phyloP scores from a whole-genome alignment of 2,888 invertebrate genomes.

The Petrolisthes cinctipes region DNA sequence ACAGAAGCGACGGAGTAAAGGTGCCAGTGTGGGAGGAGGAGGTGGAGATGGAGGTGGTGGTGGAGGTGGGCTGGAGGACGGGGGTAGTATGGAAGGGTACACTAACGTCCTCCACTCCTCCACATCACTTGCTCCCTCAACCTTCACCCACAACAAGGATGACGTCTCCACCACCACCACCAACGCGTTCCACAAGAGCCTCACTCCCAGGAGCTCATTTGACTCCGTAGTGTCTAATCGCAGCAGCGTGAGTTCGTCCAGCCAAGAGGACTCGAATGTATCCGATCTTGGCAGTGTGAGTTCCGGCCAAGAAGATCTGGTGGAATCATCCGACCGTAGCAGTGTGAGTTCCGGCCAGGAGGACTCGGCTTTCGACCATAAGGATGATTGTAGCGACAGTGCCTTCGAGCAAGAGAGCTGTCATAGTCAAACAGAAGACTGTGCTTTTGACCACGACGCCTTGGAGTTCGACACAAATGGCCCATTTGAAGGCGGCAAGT shows the following conservation, averaged over 20 bases:
- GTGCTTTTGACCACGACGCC: neutral
- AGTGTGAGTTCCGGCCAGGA: neutral
- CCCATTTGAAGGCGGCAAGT: too few relatives aligned
- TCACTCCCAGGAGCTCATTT: neutral
- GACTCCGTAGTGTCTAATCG: neutral
- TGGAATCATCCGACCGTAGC: neutral
- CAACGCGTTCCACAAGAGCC: neutral
- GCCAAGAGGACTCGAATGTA: neutral
- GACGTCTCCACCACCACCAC: neutral
- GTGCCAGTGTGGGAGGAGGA: neutral
- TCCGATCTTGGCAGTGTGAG: neutral
- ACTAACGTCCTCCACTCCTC: neutral
- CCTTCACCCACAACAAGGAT: neutral
- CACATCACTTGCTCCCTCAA: neutral
- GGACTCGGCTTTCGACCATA: neutral
- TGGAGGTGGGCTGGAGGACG: too few relatives aligned
- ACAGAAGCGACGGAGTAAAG: neutral
- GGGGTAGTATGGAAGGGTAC: neutral
- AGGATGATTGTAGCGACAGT: neutral
- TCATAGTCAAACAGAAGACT: neutral
- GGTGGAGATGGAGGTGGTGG: too few relatives aligned
- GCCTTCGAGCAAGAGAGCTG: neutral
- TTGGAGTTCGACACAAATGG: neutral
- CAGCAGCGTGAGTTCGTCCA: neutral
- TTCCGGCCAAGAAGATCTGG: neutral